Base-by-base conservation (phyloP, 2,113 vertebrate species). In the Semicossyphus pulcher region DNA sequence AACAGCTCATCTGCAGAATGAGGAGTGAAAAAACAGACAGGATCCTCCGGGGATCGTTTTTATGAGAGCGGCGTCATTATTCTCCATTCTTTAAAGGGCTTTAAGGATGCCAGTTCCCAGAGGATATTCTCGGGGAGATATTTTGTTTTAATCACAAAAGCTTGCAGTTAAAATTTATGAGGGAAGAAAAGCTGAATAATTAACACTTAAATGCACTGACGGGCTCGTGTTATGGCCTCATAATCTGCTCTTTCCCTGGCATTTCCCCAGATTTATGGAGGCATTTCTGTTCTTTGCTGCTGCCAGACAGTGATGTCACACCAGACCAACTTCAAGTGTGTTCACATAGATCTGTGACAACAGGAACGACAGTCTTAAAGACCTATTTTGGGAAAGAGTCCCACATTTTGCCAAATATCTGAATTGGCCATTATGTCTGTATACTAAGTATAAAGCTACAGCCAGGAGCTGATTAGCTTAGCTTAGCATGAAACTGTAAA, bases 121-220 rank as follows among this genome's bases (percentile, higher is more conserved):
- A 72, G 88, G 92, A 91, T 83, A 81, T 61, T 80, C 87, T 89
- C 31, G 21, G 72, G 78, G 81, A 86, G 78, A 87, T 90, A 88
- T 91, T 91, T 92, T 90, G 86, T 92, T 91, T 91, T 91, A 92
- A 91, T 93, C 88, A 92, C 86, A 92, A 92, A 92, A 88, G 83
- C 86, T 81, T 82, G 82, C 86, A 56, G 82, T 92, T 88, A 92
- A 91, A 91, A 91, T 91, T 91, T 88, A 91, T 89, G 89, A 89
- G 76, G 88, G 82, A 81, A 69, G 76, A 45, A 91, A 93, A 92
- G 41, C 87, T 84, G 83, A 91, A 90, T 92, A 89, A 91, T 93
- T 91, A 91, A 92, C 88, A 91, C 88, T 91, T 92, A 90, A 92
- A 92, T 87, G 88, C 85, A 84, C 83, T 85, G 89, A 90, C 75